Percentiles rank a stretch among this genome's conserved stretches.
These are phyloP conservation scores for Oreochromis tanganicae DNA, from an alignment of 2,113 vertebrate genomes.

Conservation along the genomic window DNA sequence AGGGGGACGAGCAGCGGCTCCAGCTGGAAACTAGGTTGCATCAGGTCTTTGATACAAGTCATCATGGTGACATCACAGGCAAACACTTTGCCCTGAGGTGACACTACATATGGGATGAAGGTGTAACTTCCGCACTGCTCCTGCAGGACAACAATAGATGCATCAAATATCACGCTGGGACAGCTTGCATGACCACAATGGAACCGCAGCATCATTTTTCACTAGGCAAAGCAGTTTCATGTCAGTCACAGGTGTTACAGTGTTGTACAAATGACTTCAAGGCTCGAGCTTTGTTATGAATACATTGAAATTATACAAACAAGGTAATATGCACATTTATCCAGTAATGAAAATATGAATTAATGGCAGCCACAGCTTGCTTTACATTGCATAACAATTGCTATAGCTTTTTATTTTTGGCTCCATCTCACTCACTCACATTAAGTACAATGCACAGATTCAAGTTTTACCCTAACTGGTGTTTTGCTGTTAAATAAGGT, in stretches of 20 bases:
- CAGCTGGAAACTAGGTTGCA: constrained; percentile 74
- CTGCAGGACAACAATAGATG: constrained; percentile 49
- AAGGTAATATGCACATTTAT: background rate
- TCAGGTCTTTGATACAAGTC: constrained; percentile 75
- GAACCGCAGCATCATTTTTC: background rate
- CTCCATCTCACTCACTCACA: background rate
- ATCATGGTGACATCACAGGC: constrained; percentile 76
- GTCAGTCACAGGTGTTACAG: background rate
- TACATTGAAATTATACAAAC: background rate
- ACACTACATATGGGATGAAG: constrained; percentile 83
- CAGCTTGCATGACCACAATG: background rate
- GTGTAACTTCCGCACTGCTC: constrained; percentile 83
- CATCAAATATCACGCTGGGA: background rate
- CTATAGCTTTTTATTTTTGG: background rate
- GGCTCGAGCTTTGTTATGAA: background rate
- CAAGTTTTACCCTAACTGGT: background rate
- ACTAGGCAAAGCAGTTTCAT: background rate
- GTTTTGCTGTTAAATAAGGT: background rate
- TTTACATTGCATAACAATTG: background rate
- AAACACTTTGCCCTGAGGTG: constrained; percentile 79
- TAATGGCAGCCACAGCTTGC: background rate
- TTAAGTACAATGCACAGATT: background rate
- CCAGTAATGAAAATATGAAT: background rate
- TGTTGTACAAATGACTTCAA: background rate
- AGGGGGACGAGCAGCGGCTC: constrained; percentile 79